Base-by-base conservation (phyloP, 1,140 invertebrate genomes). In the Druon quercuslanigerum region DNA sequence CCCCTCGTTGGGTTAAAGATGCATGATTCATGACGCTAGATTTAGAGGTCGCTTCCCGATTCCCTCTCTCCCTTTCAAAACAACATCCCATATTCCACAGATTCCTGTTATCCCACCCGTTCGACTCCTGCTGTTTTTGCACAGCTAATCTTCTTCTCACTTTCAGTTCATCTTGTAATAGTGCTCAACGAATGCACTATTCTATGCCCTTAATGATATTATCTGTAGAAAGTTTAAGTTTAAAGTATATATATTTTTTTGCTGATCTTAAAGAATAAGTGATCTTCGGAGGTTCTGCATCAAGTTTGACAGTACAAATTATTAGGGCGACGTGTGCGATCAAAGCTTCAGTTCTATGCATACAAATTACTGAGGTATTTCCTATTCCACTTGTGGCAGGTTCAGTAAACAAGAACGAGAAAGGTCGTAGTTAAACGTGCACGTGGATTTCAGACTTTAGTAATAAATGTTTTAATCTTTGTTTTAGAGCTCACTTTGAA, bases 1-100 rank as follows among this genome's bases (percentile, higher is more conserved):
- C 57, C 5, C 75, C 76, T 84, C 81, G 86, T 81, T 75, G 80
- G 79, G 72, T 79, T 78, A 77, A 79, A 79, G 83, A 87, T 89
- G 87, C 84, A 89, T 89, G 88, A 91, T 90, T 91, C 89, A 89
- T 88, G 86, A 87, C 84, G 82, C 83, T 40, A 75, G 83, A 81
- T 80, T 85, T 82, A 52, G 46, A 16, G 40, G 82, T 80, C 76
- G 83, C 82, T 76, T 82, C 83, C 82, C 82, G 79, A 85, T 84
- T 81, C 73, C 40, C 77, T 76, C 77, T 83, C 70, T 66, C 76
- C 76, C 52, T 71, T 78, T 72, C 77, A 13, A 60, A 60, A 11
- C 20, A 60, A 20, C 73, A 46, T 51, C 71, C 33, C 74, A 78
- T 66, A 52, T 70, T 76, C 76, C 52, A 72, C 14, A 73, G 20